phyloP scores from a whole-genome alignment of 2,888 invertebrate species.

The Ariolimax columbianus region DNA sequence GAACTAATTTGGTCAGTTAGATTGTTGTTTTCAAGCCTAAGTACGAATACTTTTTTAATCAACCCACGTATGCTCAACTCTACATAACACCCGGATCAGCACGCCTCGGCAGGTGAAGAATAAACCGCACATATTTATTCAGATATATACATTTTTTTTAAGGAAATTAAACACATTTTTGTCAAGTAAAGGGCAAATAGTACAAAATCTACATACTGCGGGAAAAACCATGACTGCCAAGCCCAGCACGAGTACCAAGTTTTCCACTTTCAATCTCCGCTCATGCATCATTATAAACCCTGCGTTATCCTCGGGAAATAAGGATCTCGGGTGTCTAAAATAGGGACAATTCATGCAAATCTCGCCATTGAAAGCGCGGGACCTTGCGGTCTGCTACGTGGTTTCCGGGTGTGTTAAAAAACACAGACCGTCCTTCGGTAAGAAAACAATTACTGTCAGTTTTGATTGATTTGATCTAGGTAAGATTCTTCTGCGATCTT shows the following conservation, averaged over 20 bases:
- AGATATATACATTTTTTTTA: too few species aligned
- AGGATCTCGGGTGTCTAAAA: not conserved
- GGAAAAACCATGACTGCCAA: not conserved
- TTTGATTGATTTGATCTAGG: not conserved
- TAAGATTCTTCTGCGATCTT: too few species aligned
- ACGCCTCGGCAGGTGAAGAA: too few species aligned
- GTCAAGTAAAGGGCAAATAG: too few species aligned
- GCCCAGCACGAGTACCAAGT: not conserved
- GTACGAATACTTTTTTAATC: too few species aligned
- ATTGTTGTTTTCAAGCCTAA: too few species aligned
- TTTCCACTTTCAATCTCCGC: not conserved
- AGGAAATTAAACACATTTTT: too few species aligned
- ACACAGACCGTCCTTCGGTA: not conserved
- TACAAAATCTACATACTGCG: too few species aligned
- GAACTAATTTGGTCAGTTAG: too few species aligned
- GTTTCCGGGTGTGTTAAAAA: not conserved
- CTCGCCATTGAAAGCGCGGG: not conserved
- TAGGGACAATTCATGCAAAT: not conserved
- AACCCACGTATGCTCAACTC: too few species aligned
- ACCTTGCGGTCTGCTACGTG: not conserved
- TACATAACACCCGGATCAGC: too few species aligned
- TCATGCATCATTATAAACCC: not conserved
- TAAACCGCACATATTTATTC: too few species aligned
- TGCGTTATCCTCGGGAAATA: not conserved
- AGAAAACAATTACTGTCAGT: not conserved